These are phyloP conservation scores for Acleris emargana DNA, from an alignment of 2,888 invertebrate species.

Conservation along the genomic window DNA sequence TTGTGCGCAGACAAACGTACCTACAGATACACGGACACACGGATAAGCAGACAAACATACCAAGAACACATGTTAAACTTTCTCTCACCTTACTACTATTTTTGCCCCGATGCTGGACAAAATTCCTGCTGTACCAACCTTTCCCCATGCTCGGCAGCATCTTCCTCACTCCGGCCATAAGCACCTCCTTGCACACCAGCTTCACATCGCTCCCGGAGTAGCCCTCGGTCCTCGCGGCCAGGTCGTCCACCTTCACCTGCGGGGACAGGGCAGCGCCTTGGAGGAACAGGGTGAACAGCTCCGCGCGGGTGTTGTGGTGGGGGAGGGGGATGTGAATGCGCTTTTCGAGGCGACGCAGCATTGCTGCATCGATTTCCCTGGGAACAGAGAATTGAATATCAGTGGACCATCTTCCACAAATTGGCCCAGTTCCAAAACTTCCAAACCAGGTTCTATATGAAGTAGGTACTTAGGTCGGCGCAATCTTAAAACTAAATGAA, in stretches of 20 bases:
- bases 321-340: constrained; percentile 92
- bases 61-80: too few species aligned
- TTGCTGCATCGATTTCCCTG: constrained; percentile 94
- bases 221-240: constrained; percentile 85
- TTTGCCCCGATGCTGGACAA: too few species aligned
- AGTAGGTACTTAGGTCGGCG: too few species aligned
- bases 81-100: too few species aligned
- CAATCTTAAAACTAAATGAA: too few species aligned
- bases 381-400: background rate
- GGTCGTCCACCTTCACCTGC: constrained; percentile 41
- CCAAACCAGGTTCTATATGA: too few species aligned
- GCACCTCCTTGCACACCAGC: constrained; percentile 93
- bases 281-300: constrained; percentile 87
- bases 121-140: constrained; percentile 45
- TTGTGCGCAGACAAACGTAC: too few species aligned
- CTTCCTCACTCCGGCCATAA: constrained; percentile 91
- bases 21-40: too few species aligned
- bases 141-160: constrained; percentile 69
- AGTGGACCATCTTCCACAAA: too few species aligned
- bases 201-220: constrained; percentile 96
- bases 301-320: constrained; percentile 84
- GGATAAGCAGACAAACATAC: too few species aligned
- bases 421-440: too few species aligned
- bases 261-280: constrained; percentile 55
- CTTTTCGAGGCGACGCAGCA: constrained; percentile 94